Conservation (phyloP, 2,113 vertebrate species). For the Egretta garzetta region DNA sequence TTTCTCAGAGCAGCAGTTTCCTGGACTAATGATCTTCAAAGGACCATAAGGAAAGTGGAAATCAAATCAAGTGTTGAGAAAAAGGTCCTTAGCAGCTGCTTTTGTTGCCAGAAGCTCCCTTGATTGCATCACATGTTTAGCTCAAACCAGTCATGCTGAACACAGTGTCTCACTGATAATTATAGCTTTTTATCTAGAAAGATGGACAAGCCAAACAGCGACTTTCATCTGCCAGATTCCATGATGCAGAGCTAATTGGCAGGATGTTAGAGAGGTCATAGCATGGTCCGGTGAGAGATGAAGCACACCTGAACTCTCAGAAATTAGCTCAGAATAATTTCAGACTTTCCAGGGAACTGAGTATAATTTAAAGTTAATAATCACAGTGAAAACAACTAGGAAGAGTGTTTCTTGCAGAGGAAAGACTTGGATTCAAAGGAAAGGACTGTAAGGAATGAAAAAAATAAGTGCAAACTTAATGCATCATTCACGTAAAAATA, state of each 20-base stretch:
- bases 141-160: slow-evolving; percentile 9
- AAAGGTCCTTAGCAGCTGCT: slow-evolving; percentile 52
- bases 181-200: slow-evolving; percentile 4
- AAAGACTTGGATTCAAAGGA: background rate
- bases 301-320: background rate
- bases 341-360: background rate
- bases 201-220: background rate
- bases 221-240: slow-evolving; percentile 20
- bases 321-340: slow-evolving; percentile 5
- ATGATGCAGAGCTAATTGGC: slow-evolving; percentile 24
- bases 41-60: slow-evolving; percentile 21
- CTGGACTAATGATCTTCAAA: slow-evolving; percentile 36
- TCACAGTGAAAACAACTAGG: background rate
- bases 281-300: background rate
- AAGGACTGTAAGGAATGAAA: background rate
- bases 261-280: slow-evolving; percentile 20
- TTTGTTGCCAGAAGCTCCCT: slow-evolving; percentile 53
- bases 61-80: slow-evolving; percentile 41
- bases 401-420: background rate
- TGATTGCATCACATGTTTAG: slow-evolving; percentile 12
- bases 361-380: background rate
- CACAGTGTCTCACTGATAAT: slow-evolving; percentile 1
- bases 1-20: slow-evolving; percentile 13
- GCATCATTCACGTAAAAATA: background rate
- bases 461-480: background rate